These are phyloP conservation scores for sheep (Ovis aries) DNA, from an alignment of 2,113 vertebrate genomes.

Conservation along the genomic window ARS-UI_Ramb_v3.0 NC_056058.1:18098001-18098500, in stretches of 20 bases:
- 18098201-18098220: rapidly evolving
- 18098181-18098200: too few relatives aligned
- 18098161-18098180: not conserved
- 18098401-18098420: not conserved
- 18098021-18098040: not conserved
- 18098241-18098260: rapidly evolving
- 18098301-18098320: rapidly evolving
- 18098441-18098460: conserved; percentile 83
- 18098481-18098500: conserved; percentile 88
- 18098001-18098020: not conserved
- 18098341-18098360: not conserved
- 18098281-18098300: not conserved
- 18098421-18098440: not conserved
- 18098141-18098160: not conserved
- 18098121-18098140: not conserved
- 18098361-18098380: rapidly evolving
- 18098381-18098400: rapidly evolving
- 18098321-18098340: not conserved
- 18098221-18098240: not conserved
- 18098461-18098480: conserved; percentile 72
- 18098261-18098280: not conserved
- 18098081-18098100: not conserved
- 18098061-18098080: rapidly evolving
- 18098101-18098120: not conserved
- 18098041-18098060: not conserved